A percentile compares a stretch with the other conserved stretches of the same genome.
These are phyloP conservation scores for Galeopsomyia nigrocyanea DNA, from an alignment of 2,888 invertebrate species.

Conservation along the genomic window DNA sequence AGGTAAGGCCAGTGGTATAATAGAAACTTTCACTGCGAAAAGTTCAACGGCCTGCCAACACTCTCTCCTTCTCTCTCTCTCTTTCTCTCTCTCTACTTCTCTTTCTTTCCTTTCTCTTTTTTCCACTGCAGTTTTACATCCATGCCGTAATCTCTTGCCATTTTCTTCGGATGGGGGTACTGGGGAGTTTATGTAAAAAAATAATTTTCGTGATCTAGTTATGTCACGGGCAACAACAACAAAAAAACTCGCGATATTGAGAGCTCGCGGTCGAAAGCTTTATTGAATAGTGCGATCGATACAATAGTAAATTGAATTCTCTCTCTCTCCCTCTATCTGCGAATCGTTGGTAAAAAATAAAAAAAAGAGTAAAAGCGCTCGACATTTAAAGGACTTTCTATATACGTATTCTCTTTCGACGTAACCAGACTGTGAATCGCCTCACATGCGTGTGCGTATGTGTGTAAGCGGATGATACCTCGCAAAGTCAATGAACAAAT, in stretches of 20 bases:
- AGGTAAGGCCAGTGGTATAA: slow-evolving; percentile 69
- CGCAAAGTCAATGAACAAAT: slow-evolving; percentile 4
- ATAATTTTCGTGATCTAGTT: too few species aligned
- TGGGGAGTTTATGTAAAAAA: too few species aligned
- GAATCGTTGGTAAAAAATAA: too few species aligned
- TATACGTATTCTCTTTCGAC: slow-evolving; percentile 39
- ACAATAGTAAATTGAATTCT: background rate
- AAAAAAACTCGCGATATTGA: too few species aligned
- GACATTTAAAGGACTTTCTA: slow-evolving; percentile 31
- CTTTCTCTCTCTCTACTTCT: slow-evolving; percentile 3
- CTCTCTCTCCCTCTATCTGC: too few species aligned
- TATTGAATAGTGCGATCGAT: background rate
- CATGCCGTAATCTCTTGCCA: too few species aligned
- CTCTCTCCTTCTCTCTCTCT: slow-evolving; percentile 47
- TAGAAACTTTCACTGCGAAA: slow-evolving; percentile 68
- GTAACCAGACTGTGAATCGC: slow-evolving; percentile 36
- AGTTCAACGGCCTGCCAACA: slow-evolving; percentile 67
- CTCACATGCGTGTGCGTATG: slow-evolving; percentile 7
- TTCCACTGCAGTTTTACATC: too few species aligned
- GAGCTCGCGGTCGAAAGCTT: slow-evolving; percentile 17
- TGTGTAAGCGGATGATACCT: slow-evolving; percentile 4
- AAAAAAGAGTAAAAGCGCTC: too few species aligned
- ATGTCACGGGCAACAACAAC: slow-evolving; percentile 7
- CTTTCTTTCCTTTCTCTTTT: too few species aligned
- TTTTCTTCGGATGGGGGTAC: too few species aligned